Base-by-base conservation (phyloP, 2,113 vertebrate species). In the Drymodes brunneopygia region DNA sequence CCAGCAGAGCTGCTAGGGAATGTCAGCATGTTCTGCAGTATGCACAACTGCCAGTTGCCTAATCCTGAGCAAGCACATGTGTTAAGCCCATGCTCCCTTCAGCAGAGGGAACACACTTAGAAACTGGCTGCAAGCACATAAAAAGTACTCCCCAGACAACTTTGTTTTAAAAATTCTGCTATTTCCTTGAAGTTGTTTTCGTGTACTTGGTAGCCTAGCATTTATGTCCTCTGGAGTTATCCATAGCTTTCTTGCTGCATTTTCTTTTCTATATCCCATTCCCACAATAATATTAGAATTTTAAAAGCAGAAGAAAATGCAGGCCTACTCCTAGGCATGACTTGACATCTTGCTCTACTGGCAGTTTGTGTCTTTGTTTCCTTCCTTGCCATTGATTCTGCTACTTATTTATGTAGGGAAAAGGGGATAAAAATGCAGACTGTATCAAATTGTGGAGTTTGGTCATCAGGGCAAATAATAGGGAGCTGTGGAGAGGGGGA, bases 31-130 rank as follows among this genome's bases (percentile, higher is more conserved):
- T 86, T 74, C 94, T 88, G 67, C 75, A 81, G 45, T 90, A 74
- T 47, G 72, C 91, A 47, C 93, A 94, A 94, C 90, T 95, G 90
- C 90, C 95, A 92, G 65, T 90, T 95, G 75, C 92, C 75, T 88
- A 93, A 94, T 94, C 80, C 94, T 3, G 23, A 94, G 86, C 45
- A 70, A 93, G 86, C 92, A 90, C 96, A 96, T 96, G 69, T 96
- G 95, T 94, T 95, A 81, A 92, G 80, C 95, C 96, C 92, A 93
- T 95, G 94, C 84, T 96, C 9, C 57, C 44, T 90, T 84, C 80
- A 64, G 61, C 69, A 88, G 69, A 83, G 81, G 31, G 66, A 91
- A 54, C 54, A 31, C 90, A 36, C 88, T 95, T 88, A 89, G 75
- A 93, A 94, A 81, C 57, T 60, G 21, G 47, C 78, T 94, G 70